Evolutionary conservation across 1,140 invertebrate genomes (phyloP).

Genomic region (Onthophagus taurus): DNA sequence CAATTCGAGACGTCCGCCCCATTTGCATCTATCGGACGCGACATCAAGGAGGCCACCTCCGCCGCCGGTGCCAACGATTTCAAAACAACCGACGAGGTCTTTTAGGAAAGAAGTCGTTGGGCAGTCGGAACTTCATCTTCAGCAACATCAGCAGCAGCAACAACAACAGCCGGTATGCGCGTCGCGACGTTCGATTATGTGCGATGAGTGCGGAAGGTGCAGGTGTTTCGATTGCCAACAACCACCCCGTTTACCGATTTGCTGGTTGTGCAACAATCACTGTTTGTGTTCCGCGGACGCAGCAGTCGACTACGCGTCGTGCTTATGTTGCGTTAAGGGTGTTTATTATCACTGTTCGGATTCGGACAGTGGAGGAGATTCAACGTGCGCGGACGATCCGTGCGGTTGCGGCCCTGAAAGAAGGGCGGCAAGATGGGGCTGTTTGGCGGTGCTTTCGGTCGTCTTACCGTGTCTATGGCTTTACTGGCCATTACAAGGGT

Average conservation of each 20-base stretch:
- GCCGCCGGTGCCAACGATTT: constrained; percentile 36
- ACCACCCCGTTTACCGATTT: constrained; percentile 70
- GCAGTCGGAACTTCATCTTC: constrained; percentile 29
- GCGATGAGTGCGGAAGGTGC: constrained; percentile 67
- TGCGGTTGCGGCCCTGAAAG: constrained; percentile 70
- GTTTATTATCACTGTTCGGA: constrained; percentile 86
- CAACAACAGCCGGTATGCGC: constrained; percentile 19
- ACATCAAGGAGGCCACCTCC: constrained; percentile 20
- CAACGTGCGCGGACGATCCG: constrained; percentile 70
- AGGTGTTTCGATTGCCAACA: constrained; percentile 78
- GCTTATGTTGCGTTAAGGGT: constrained; percentile 87
- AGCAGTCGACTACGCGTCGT: constrained; percentile 78
- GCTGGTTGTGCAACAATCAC: constrained; percentile 79
- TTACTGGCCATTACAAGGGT: constrained; percentile 83
- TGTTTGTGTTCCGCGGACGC: constrained; percentile 80
- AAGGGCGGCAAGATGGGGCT: constrained; percentile 68
- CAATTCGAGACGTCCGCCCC: constrained; percentile 1
- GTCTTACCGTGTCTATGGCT: constrained; percentile 80
- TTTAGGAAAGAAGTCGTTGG: constrained; percentile 45
- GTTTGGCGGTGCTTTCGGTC: constrained; percentile 67
- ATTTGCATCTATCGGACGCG: constrained; percentile 21
- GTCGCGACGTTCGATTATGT: constrained; percentile 28
- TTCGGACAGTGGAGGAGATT: constrained; percentile 53
- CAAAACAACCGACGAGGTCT: constrained; percentile 46
- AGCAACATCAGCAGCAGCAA: constrained; percentile 28